Evolutionary conservation across 2,888 invertebrate species (phyloP).

Genomic region (Pilophorus perplexus): DNA sequence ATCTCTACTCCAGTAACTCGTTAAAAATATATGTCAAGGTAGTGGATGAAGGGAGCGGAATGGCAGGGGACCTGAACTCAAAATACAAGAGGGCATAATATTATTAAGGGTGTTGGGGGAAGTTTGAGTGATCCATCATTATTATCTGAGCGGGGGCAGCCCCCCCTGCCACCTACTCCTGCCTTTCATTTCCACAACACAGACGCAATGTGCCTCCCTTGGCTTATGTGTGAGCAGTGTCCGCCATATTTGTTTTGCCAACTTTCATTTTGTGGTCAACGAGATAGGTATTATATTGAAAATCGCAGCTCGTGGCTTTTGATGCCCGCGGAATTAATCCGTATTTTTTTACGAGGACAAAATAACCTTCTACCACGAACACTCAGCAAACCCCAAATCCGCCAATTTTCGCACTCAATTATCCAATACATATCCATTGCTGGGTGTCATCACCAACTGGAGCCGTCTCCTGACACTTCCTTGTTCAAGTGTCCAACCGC

Average conservation of each 20-base stretch:
- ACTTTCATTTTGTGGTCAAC: constrained; percentile 37
- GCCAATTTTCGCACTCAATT: too few species aligned
- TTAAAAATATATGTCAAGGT: constrained; percentile 43
- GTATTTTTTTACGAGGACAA: too few species aligned
- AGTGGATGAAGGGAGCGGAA: constrained; percentile 27
- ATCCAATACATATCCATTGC: too few species aligned
- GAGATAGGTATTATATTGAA: too few species aligned
- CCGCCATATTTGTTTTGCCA: constrained; percentile 45
- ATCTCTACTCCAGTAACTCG: constrained; percentile 2
- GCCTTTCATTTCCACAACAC: neutral
- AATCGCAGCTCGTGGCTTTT: too few species aligned
- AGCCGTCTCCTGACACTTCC: too few species aligned
- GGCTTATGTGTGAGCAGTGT: constrained; percentile 22
- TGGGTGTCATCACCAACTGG: too few species aligned
- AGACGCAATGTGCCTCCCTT: neutral
- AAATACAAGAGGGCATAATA: constrained; percentile 47
- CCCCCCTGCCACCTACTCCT: constrained; percentile 1
- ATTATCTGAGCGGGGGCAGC: constrained; percentile 47
- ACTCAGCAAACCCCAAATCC: too few species aligned
- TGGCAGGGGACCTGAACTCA: constrained; percentile 34
- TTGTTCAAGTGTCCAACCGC: too few species aligned
- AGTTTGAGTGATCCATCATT: constrained; percentile 48
- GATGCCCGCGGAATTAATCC: too few species aligned
- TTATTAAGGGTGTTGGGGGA: constrained; percentile 47
- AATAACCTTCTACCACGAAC: too few species aligned